These are phyloP conservation scores for Sebastes matsubarae DNA, from an alignment of 2,797 vertebrate species.

Conservation along the genomic window DNA sequence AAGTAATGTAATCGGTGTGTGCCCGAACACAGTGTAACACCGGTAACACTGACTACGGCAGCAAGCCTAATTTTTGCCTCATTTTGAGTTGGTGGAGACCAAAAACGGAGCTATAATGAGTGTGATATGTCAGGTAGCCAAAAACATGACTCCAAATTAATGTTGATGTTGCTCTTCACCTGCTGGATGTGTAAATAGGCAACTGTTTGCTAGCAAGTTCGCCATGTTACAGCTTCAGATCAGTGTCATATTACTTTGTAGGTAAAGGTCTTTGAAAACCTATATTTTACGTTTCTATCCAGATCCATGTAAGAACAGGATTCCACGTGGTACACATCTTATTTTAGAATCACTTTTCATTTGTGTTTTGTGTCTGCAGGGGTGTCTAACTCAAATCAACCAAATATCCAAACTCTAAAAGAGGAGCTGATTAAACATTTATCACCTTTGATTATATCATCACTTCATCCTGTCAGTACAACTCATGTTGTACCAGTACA, in stretches of 20 bases:
- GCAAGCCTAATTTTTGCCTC: neutral
- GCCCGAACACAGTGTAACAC: too few species aligned
- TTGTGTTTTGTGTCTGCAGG: neutral
- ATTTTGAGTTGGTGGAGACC: neutral
- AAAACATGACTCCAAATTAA: neutral
- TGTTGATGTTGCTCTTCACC: neutral
- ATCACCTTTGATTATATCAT: slow-evolving; percentile 11
- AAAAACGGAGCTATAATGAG: neutral
- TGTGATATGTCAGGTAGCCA: neutral
- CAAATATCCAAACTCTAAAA: neutral
- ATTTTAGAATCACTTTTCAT: neutral
- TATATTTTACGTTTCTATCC: neutral
- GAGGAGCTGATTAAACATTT: slow-evolving; percentile 14
- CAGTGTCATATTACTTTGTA: neutral
- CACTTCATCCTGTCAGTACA: neutral
- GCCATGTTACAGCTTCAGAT: neutral
- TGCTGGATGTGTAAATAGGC: neutral
- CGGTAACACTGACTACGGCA: too few species aligned
- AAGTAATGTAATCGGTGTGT: too few species aligned
- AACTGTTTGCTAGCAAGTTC: neutral
- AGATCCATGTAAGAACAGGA: neutral
- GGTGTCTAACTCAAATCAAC: slow-evolving; percentile 5
- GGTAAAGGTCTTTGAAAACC: neutral
- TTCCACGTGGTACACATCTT: neutral
- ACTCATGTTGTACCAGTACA: neutral